phyloP scores from a whole-genome alignment of 2,113 vertebrate genomes.

The Poecile atricapillus region DNA sequence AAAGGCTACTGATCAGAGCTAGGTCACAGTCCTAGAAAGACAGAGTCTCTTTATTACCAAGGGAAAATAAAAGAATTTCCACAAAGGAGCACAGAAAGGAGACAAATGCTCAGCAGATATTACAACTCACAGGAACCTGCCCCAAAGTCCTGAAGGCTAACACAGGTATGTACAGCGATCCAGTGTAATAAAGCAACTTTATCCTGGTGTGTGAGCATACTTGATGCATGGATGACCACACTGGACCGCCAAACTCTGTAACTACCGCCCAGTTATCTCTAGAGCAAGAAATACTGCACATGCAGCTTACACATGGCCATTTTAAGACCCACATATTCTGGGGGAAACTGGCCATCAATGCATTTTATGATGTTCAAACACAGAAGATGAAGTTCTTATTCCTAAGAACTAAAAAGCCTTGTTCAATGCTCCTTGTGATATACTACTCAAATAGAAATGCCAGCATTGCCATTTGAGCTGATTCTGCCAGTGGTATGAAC shows the following conservation, averaged over 20 bases:
- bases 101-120: neutral
- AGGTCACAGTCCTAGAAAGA: neutral
- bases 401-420: neutral
- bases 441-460: neutral
- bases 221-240: neutral
- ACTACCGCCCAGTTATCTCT: neutral
- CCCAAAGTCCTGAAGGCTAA: neutral
- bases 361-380: neutral
- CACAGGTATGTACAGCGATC: neutral
- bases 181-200: neutral
- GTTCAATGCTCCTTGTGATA: neutral
- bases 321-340: neutral
- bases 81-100: neutral
- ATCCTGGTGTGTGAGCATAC: fast-evolving
- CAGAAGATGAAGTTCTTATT: neutral
- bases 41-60: neutral
- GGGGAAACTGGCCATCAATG: neutral
- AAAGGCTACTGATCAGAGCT: neutral
- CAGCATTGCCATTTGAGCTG: neutral
- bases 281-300: neutral
- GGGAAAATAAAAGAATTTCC: neutral
- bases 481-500: neutral
- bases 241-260: neutral
- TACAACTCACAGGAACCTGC: neutral
- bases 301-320: neutral